Evolutionary conservation across 2,888 invertebrate genomes (phyloP).

Genomic region (Chrysomela aeneicollis): DNA sequence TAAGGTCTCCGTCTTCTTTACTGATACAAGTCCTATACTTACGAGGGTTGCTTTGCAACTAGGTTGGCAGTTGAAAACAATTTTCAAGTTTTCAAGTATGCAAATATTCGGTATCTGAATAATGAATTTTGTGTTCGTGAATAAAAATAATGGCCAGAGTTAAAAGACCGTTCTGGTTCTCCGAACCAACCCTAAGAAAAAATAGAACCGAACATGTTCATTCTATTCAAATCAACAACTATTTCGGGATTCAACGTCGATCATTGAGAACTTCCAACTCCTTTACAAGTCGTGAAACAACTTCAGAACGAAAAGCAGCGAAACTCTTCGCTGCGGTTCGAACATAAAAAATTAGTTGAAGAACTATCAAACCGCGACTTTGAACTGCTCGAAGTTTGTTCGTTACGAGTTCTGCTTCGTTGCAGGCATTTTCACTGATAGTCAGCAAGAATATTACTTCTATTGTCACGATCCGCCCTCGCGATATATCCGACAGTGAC

Average conservation of each 20-base stretch:
- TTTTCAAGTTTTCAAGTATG: no score
- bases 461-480: background rate
- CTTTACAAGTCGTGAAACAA: constrained; percentile 11
- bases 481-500: background rate
- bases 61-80: no score
- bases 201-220: no score
- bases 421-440: background rate
- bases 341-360: constrained; percentile 16
- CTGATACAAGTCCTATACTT: no score
- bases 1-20: no score
- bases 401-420: constrained; percentile 23
- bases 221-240: no score
- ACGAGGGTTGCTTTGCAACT: no score
- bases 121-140: no score
- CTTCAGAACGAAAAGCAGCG: constrained; percentile 21
- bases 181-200: no score
- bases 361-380: constrained; percentile 21
- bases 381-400: constrained; percentile 2
- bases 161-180: no score
- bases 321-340: constrained; percentile 21
- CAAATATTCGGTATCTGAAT: no score
- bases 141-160: no score
- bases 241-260: background rate
- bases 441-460: background rate
- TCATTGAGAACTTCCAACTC: constrained; percentile 17